These are phyloP conservation scores for Xenops minutus DNA, from an alignment of 2,797 vertebrate species.

Conservation along the genomic window DNA sequence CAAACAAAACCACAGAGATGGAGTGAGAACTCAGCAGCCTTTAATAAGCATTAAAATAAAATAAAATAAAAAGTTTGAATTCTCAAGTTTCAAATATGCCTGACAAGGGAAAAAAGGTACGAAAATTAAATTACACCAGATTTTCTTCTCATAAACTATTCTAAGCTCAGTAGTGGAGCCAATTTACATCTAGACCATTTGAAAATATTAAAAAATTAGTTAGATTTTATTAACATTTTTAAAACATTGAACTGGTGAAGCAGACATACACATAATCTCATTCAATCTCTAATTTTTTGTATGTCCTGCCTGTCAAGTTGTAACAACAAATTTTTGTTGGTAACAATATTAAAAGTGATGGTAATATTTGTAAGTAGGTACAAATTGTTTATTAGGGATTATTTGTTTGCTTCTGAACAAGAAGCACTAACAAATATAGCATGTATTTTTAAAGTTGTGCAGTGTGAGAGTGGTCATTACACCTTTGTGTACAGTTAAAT, in stretches of 20 bases:
- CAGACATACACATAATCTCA: neutral
- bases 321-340: neutral
- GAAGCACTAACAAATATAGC: neutral
- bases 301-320: neutral
- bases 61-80: neutral
- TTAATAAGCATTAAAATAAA: neutral
- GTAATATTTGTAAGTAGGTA: neutral
- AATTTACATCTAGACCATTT: neutral
- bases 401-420: neutral
- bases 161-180: neutral
- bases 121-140: neutral
- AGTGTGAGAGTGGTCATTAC: neutral
- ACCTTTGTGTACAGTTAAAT: fast-evolving
- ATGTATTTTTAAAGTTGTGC: neutral
- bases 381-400: neutral
- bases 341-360: neutral
- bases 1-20: neutral
- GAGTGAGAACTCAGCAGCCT: neutral
- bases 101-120: fast-evolving
- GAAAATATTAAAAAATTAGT: neutral
- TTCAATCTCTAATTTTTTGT: neutral
- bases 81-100: neutral
- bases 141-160: neutral
- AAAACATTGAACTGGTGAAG: neutral
- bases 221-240: neutral